Evolutionary conservation across 2,797 vertebrate species (phyloP).

Genomic region (Triplophysa yarkandensis): DNA sequence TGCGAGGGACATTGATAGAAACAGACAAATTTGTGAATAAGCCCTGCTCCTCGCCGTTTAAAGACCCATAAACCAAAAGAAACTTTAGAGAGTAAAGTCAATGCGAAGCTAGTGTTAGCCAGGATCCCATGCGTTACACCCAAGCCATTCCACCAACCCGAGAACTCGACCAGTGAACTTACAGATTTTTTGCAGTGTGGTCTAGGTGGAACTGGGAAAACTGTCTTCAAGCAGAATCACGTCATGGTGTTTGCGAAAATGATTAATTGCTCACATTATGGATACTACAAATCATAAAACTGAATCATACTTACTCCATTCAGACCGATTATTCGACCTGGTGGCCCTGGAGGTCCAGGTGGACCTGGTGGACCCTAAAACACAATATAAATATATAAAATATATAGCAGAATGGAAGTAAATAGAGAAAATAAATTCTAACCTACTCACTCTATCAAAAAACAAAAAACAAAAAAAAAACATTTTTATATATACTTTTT

Average conservation of each 20-base stretch:
- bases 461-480: too few species aligned
- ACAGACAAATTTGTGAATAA: not conserved
- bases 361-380: constrained; percentile 83
- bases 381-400: constrained; percentile 2
- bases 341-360: constrained; percentile 84
- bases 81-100: constrained; percentile 1
- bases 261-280: not conserved
- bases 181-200: constrained; percentile 90
- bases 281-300: not conserved
- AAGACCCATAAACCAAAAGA: constrained; percentile 13
- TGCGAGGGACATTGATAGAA: constrained; percentile 17
- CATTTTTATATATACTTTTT: too few species aligned
- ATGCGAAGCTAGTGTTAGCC: constrained; percentile 34
- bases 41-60: constrained; percentile 6
- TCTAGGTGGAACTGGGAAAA: constrained; percentile 87
- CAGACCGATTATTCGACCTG: constrained; percentile 80
- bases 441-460: too few species aligned
- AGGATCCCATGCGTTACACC: constrained; percentile 61
- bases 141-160: constrained; percentile 47
- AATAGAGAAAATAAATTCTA: too few species aligned
- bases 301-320: constrained; percentile 86
- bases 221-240: constrained; percentile 78
- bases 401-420: too few species aligned
- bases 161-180: constrained; percentile 69
- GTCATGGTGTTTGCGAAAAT: constrained; percentile 14